phyloP scores from a whole-genome alignment of 1,140 invertebrate genomes.

The Bombus waltoni region DNA sequence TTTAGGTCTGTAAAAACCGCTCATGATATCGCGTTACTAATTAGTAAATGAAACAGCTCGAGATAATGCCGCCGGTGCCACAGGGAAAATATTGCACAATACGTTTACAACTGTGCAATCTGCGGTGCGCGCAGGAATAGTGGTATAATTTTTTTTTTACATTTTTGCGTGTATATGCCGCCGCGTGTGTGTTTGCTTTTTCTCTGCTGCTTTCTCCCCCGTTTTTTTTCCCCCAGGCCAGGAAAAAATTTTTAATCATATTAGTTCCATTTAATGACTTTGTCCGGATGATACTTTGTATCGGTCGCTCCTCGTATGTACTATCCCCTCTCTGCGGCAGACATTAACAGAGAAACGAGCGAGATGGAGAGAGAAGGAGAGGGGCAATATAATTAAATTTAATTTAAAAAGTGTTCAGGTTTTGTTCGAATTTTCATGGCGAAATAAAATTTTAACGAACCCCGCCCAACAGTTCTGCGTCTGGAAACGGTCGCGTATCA shows the following conservation, averaged over 20 bases:
- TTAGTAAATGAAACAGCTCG: constrained; percentile 75
- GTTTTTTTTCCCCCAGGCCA: background rate
- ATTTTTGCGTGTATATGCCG: background rate
- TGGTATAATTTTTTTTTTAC: background rate
- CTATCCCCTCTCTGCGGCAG: too few relatives aligned
- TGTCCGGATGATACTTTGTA: constrained; percentile 41
- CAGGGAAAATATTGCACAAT: constrained; percentile 67
- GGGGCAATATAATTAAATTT: constrained; percentile 50
- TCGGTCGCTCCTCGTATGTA: constrained; percentile 6
- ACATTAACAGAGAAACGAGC: constrained; percentile 23
- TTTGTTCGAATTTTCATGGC: constrained; percentile 21
- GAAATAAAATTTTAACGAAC: constrained; percentile 50
- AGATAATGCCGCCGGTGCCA: constrained; percentile 66
- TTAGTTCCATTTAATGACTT: constrained; percentile 55
- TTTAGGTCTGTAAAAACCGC: constrained; percentile 69
- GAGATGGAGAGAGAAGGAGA: background rate
- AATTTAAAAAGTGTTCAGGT: constrained; percentile 43
- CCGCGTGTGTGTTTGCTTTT: background rate
- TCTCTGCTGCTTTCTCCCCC: background rate
- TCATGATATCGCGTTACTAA: constrained; percentile 78
- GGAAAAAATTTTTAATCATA: constrained; percentile 59
- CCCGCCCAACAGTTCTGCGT: background rate
- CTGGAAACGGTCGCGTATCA: constrained; percentile 1
- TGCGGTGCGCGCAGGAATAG: constrained; percentile 19
- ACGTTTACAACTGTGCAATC: constrained; percentile 56